Evolutionary conservation across 2,113 vertebrate genomes (phyloP), one percentile per base, ranked within the genome.

Genomic region (Guaruba guarouba): DNA sequence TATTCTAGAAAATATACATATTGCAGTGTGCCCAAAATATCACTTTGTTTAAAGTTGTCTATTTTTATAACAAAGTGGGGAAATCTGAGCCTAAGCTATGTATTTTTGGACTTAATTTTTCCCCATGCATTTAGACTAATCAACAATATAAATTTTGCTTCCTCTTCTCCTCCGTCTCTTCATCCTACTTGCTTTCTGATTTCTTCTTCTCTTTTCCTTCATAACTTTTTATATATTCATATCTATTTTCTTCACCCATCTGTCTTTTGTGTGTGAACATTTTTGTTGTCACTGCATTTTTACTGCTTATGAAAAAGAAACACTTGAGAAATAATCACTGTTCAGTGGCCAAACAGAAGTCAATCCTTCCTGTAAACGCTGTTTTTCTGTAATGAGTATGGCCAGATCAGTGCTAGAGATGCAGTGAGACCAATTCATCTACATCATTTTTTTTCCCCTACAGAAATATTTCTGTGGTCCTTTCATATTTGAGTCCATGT

Each of bases 271-370:
- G 13, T 49, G 64, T 55, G 79, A 88, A 86, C 46, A n/a, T 73
- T 91, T 69, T 88, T 2, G 1, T 44, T 93, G 49, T 61, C 62
- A 82, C 28, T 84, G 61, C 59, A 77, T 78, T 91, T 96, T 95
- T 93, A 37, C 69, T 88, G 71, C 24, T 86, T 52, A 71, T 92
- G 84, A 92, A 92, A 93, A 87, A 94, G 75, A 87, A 94, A 90
- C 79, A 71, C 69, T 92, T 85, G 71, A 95, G 69, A 90, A 95
- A 94, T 90, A 74, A 95, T 87, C 80, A 94, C 73, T 85, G 44
- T 20, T 35, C 48, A 61, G 69, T 71, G 82, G 43, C 66, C 81
- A 94, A 92, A 89, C 23, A 88, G 82, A 95, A 88, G 52, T 57
- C 70, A 91, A 88, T 90, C 18, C 31, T 90, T 95, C 82, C 87